Evolutionary conservation across 2,888 invertebrate genomes (phyloP).

Genomic region (Mesoligia furuncula): DNA sequence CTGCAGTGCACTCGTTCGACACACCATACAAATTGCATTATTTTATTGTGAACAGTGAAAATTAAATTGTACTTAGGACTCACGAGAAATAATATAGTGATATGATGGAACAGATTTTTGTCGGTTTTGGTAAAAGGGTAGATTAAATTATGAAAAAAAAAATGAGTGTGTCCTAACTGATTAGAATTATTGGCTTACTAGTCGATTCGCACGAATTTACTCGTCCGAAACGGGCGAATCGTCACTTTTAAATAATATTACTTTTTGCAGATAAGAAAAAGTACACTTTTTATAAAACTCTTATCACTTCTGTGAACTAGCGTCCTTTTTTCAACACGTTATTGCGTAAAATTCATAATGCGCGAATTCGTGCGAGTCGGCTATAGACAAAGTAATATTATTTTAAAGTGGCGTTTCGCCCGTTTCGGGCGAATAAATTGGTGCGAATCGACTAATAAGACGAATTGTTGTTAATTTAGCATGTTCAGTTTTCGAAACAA

Average conservation of each 20-base stretch:
- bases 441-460: background rate
- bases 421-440: background rate
- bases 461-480: background rate
- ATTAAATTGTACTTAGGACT: conserved; percentile 14
- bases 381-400: background rate
- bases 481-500: background rate
- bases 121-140: background rate
- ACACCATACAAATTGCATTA: conserved; percentile 27
- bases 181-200: background rate
- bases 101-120: background rate
- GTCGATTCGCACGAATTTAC: background rate
- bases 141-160: background rate
- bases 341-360: too few species aligned
- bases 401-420: background rate
- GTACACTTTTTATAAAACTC: background rate
- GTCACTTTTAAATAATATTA: background rate
- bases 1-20: conserved; percentile 42
- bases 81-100: conserved; percentile 1
- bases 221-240: too few species aligned
- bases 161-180: background rate
- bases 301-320: background rate
- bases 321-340: background rate
- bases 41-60: conserved; percentile 13
- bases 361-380: background rate
- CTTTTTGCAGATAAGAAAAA: background rate